Conservation (phyloP, 2,113 vertebrate species). For the Phyllostomus discolor region DNA sequence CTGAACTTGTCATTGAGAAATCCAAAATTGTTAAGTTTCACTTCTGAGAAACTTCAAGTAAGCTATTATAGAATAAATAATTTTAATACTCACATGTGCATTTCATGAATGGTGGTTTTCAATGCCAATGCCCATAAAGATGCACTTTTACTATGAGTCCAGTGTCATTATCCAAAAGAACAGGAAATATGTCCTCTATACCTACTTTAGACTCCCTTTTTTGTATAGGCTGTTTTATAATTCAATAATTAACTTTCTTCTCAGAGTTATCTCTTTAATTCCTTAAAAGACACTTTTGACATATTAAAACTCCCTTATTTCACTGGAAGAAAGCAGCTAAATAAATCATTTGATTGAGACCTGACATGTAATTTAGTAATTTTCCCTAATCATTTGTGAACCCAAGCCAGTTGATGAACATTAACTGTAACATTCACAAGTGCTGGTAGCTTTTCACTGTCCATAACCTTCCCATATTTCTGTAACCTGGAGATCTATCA, state of each 20-base stretch:
- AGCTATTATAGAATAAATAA: background rate
- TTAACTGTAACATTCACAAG: background rate
- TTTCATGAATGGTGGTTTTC: background rate
- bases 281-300: background rate
- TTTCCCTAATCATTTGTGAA: background rate
- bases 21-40: background rate
- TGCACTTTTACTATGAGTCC: background rate
- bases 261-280: background rate
- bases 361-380: background rate
- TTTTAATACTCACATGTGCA: background rate
- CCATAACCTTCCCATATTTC: background rate
- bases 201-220: background rate
- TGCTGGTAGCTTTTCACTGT: background rate
- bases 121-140: background rate
- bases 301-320: background rate
- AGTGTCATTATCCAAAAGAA: background rate
- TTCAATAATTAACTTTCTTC: background rate
- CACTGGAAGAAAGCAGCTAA: background rate
- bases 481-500: background rate
- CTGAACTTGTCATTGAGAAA: conserved; percentile 1
- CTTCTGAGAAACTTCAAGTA: background rate
- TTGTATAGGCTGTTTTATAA: background rate
- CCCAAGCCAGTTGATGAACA: background rate
- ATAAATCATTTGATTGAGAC: background rate
- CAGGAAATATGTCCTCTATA: background rate